Base-by-base conservation (phyloP, 2,797 vertebrate species). In the Chaetodon trifasciatus region DNA sequence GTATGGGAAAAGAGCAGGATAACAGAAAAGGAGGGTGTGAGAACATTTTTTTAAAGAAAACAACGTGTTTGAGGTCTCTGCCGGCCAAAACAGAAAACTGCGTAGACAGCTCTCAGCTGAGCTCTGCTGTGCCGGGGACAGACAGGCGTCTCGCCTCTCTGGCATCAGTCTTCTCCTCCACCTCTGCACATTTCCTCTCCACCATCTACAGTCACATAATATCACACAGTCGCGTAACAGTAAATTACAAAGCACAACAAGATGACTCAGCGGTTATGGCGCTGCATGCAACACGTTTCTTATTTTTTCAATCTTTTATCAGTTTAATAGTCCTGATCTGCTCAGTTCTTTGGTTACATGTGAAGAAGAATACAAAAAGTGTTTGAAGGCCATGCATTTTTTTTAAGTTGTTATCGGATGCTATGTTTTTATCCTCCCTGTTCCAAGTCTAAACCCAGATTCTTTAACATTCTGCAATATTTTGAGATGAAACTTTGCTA, bases 161-260 rank as follows among this genome's bases (percentile, higher is more conserved):
- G 70, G 17, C 64, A 2, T 57, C 61, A 50, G n/a, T 58, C 24
- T 52, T 42, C 57, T 16, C 6, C 32, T 72, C 32, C 13, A 16
- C 65, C 19, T 69, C 32, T 39, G 52, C 52, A 50, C 47, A 3
- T 49, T 16, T 77, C 53, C 24, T 56, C 24, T 75, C 28, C 53
- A 40, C 35, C 21, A 37, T 60, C 62, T 21, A 6, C 42, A 21
- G 15, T 19, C 67, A 81, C 50, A 50, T 42, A 71, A 57, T n/a
- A 52, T 58, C 21, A 42, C 32, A 19, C 19, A 66, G 57, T 13
- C 2, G 1, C 10, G 35, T 21, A 16, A 35, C 24, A 32, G 40
- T 50, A 24, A 35, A 68, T 71, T 32, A 60, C 39, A 68, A 19
- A 37, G 15, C 49, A 46, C 23, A 46, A 52, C 21, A 16, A 12